A percentile compares a stretch with the other conserved stretches of the same genome.
Evolutionary conservation across 1,140 invertebrate genomes (phyloP).

Genomic region (Danaus plexippus): DNA sequence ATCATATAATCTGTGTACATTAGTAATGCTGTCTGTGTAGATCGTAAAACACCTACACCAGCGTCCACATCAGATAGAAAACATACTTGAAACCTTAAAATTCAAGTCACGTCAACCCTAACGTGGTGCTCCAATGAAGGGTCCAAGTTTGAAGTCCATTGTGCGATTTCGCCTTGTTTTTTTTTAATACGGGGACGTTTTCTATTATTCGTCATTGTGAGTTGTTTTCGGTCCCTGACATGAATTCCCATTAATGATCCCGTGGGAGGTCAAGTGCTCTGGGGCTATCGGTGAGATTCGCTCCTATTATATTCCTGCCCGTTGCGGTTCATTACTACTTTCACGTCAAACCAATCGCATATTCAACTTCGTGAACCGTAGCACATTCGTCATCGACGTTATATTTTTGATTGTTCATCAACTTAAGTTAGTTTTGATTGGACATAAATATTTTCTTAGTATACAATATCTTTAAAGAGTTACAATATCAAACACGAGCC

Average conservation of each 20-base stretch:
- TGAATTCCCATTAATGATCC: conserved; percentile 41
- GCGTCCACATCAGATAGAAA: conserved; percentile 22
- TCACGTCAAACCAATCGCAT: no score
- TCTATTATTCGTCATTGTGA: conserved; percentile 58
- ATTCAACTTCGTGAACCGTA: no score
- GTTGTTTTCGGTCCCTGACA: conserved; percentile 58
- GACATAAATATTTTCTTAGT: no score
- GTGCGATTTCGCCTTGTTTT: conserved; percentile 58
- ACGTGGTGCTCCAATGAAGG: conserved; percentile 39
- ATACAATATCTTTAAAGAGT: no score
- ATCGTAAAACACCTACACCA: conserved; percentile 23
- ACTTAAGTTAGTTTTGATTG: no score
- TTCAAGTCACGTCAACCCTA: conserved; percentile 60
- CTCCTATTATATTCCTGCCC: no score
- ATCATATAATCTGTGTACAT: not conserved
- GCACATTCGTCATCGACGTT: no score
- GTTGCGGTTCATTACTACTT: no score
- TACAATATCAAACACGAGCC: no score
- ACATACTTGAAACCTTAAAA: conserved; percentile 30
- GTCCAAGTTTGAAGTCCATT: conserved; percentile 59
- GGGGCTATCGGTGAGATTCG: conserved; percentile 14
- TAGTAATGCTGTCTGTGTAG: not conserved
- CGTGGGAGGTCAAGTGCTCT: conserved; percentile 26
- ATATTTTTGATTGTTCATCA: no score
- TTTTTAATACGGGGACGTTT: conserved; percentile 62